Evolutionary conservation across 2,888 invertebrate species (phyloP).

Genomic region (Melieria omissa): DNA sequence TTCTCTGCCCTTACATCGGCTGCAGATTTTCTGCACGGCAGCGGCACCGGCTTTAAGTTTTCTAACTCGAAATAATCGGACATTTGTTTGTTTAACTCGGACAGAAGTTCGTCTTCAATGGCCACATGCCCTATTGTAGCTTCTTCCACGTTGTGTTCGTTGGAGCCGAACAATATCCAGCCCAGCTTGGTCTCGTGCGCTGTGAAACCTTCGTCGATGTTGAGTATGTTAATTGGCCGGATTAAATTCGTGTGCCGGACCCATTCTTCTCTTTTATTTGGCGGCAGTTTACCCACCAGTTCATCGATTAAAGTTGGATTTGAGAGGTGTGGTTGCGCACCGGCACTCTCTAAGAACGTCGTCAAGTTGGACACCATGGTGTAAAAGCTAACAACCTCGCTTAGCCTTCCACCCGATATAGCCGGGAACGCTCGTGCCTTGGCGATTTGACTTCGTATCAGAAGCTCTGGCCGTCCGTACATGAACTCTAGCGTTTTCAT

Average conservation of each 20-base stretch:
- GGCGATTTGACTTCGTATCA: slow-evolving; percentile 19
- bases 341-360: slow-evolving; percentile 34
- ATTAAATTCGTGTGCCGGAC: slow-evolving; percentile 15
- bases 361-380: slow-evolving; percentile 38
- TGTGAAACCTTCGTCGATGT: slow-evolving; percentile 33
- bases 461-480: slow-evolving; percentile 6
- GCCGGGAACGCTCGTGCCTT: slow-evolving; percentile 25
- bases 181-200: slow-evolving; percentile 10
- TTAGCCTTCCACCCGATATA: slow-evolving; percentile 28
- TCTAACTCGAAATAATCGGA: slow-evolving; percentile 21
- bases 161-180: slow-evolving; percentile 4
- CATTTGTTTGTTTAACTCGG: slow-evolving; percentile 8
- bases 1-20: slow-evolving; percentile 34
- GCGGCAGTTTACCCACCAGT: slow-evolving; percentile 32
- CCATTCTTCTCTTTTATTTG: slow-evolving; percentile 34
- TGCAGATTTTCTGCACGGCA: slow-evolving; percentile 19
- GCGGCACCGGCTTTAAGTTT: slow-evolving; percentile 29
- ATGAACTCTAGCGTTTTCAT: slow-evolving; percentile 14
- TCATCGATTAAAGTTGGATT: slow-evolving; percentile 36
- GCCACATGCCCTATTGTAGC: neutral
- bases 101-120: neutral
- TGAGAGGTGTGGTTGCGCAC: slow-evolving; percentile 24
- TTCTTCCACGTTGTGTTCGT: slow-evolving; percentile 1
- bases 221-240: slow-evolving; percentile 27
- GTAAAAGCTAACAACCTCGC: slow-evolving; percentile 30